Percentiles rank a stretch among this genome's conserved stretches.
Conservation (phyloP, 2,888 invertebrate genomes). For the Drosophila fungiperda region DNA sequence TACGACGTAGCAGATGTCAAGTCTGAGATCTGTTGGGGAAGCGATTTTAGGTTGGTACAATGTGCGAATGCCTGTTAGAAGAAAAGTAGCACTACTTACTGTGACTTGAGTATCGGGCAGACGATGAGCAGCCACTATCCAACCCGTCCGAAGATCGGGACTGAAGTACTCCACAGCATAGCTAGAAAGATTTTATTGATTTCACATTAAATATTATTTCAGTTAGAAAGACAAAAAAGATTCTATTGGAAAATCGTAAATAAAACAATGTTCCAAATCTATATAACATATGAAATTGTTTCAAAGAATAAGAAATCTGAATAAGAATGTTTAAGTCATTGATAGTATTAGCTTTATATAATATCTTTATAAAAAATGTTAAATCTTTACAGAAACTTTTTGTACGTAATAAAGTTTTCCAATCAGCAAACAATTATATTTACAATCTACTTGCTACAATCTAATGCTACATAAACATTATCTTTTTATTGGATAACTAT, state of each 20-base stretch:
- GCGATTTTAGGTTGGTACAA: neutral
- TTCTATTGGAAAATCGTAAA: neutral
- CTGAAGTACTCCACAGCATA: slow-evolving; percentile 92
- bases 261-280: neutral
- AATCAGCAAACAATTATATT: neutral
- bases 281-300: neutral
- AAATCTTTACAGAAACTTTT: neutral
- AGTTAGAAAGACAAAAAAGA: neutral
- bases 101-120: slow-evolving; percentile 89
- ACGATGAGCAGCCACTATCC: slow-evolving; percentile 90
- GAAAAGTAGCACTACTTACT: slow-evolving; percentile 84
- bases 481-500: neutral
- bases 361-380: neutral
- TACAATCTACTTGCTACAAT: neutral
- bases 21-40: slow-evolving; percentile 86
- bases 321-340: neutral
- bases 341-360: neutral
- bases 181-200: slow-evolving; percentile 83
- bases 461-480: neutral
- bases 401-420: neutral
- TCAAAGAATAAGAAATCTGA: neutral
- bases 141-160: slow-evolving; percentile 91
- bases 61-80: neutral
- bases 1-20: slow-evolving; percentile 93
- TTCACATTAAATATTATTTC: neutral